Conservation (phyloP, 2,888 invertebrate genomes). For the Lingula anatina region DNA sequence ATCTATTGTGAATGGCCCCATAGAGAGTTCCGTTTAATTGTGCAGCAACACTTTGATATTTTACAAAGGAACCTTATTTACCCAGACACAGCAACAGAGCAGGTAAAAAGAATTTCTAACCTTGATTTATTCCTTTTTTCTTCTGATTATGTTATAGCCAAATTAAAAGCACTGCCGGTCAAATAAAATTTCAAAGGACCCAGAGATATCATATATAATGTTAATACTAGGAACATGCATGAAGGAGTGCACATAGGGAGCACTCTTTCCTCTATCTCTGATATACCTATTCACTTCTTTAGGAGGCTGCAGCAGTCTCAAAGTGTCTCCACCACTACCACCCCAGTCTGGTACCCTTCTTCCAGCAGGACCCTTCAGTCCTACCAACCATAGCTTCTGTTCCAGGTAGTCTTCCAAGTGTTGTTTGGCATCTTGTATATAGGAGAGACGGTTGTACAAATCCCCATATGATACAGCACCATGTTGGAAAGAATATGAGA, state of each 20-base stretch:
- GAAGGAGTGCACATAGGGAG: too few species aligned
- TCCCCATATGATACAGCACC: slow-evolving; percentile 45
- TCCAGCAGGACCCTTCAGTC: slow-evolving; percentile 8
- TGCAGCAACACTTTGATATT: too few species aligned
- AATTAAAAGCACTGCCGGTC: not conserved
- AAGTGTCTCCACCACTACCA: slow-evolving; percentile 31
- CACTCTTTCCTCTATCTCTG: too few species aligned
- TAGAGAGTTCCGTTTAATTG: too few species aligned
- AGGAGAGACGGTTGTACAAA: slow-evolving; percentile 31
- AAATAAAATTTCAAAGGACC: not conserved
- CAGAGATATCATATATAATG: slow-evolving; percentile 4
- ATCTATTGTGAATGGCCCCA: too few species aligned
- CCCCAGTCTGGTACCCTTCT: slow-evolving; percentile 12
- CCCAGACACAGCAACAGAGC: too few species aligned
- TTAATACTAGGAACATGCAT: too few species aligned
- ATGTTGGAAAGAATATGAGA: slow-evolving; percentile 45
- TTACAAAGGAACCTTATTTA: too few species aligned
- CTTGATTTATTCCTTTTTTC: not conserved
- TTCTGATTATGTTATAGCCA: not conserved
- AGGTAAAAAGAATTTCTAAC: too few species aligned
- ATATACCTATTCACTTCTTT: slow-evolving; percentile 43
- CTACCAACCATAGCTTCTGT: too few species aligned
- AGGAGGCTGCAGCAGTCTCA: slow-evolving; percentile 47
- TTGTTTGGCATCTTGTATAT: slow-evolving; percentile 41
- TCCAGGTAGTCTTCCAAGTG: slow-evolving; percentile 48